Percentiles rank a stretch among this genome's conserved stretches.
phyloP scores from a whole-genome alignment of 2,113 vertebrate genomes.

The Athene noctua region DNA sequence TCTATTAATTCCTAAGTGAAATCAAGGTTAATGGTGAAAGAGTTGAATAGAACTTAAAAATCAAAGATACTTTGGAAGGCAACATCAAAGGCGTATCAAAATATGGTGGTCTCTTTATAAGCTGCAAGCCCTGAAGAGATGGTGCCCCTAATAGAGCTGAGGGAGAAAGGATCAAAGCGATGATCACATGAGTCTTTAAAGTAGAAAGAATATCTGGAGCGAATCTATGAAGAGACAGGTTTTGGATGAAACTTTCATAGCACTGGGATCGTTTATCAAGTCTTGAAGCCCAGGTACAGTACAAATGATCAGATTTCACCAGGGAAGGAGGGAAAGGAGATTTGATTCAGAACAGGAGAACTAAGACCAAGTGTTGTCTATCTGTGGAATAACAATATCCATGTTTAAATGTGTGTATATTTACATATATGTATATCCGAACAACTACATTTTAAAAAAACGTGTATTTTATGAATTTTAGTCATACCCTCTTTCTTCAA shows the following conservation, averaged over 20 bases:
- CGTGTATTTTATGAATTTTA: neutral
- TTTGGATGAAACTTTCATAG: conserved; percentile 61
- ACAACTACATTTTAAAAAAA: neutral
- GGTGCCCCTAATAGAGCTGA: conserved; percentile 54
- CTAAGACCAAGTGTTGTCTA: neutral
- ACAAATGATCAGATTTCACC: conserved; percentile 32
- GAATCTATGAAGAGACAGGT: conserved; percentile 54
- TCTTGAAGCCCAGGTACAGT: conserved; percentile 13
- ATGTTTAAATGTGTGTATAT: neutral
- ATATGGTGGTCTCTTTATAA: conserved; percentile 66
- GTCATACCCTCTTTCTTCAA: neutral
- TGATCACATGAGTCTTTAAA: conserved; percentile 65
- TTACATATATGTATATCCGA: neutral
- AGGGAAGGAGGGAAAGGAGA: conserved; percentile 2
- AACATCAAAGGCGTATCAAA: conserved; percentile 67
- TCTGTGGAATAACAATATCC: neutral
- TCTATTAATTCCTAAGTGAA: conserved; percentile 50
- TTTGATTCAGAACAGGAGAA: neutral
- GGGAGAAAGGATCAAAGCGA: conserved; percentile 54
- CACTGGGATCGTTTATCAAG: conserved; percentile 41
- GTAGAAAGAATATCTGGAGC: conserved; percentile 56
- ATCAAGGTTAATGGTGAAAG: conserved; percentile 56
- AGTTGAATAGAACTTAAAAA: conserved; percentile 64
- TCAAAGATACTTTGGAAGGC: conserved; percentile 66
- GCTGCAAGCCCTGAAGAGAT: conserved; percentile 56